Conservation (phyloP, 2,797 vertebrate genomes). For the Manis javanica region DNA sequence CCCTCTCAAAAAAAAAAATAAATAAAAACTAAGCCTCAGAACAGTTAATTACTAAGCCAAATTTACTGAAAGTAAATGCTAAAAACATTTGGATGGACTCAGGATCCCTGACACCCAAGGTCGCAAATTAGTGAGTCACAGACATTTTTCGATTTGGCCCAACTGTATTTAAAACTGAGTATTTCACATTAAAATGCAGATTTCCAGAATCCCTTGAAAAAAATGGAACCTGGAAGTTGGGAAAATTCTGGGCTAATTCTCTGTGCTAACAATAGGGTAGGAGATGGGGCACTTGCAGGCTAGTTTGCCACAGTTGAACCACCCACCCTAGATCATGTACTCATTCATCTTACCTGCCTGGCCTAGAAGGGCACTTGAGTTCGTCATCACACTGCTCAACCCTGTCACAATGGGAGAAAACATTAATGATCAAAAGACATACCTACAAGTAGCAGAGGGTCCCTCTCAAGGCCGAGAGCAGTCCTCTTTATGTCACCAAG, state of each 20-base stretch:
- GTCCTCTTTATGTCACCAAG: not conserved
- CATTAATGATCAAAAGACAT: not conserved
- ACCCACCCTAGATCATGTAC: too few species aligned
- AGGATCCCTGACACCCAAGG: not conserved
- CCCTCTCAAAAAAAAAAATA: too few species aligned
- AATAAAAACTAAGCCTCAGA: not conserved
- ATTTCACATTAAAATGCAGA: not conserved
- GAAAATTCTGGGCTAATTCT: not conserved
- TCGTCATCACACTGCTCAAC: accelerated
- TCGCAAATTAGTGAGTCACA: not conserved
- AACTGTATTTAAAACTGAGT: not conserved
- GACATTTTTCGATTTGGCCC: not conserved
- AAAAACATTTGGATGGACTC: not conserved
- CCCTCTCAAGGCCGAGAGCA: not conserved
- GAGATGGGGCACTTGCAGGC: not conserved
- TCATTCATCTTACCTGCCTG: not conserved
- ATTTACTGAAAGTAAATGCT: not conserved
- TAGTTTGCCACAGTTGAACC: not conserved
- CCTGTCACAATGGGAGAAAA: not conserved
- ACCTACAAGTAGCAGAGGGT: not conserved
- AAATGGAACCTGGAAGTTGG: not conserved
- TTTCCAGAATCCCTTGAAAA: not conserved
- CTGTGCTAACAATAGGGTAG: not conserved
- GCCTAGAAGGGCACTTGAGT: too few species aligned
- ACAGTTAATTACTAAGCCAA: not conserved